Percentiles rank a stretch among this genome's conserved stretches.
phyloP scores from a whole-genome alignment of 2,797 vertebrate species.

The Rhinogobio ventralis region DNA sequence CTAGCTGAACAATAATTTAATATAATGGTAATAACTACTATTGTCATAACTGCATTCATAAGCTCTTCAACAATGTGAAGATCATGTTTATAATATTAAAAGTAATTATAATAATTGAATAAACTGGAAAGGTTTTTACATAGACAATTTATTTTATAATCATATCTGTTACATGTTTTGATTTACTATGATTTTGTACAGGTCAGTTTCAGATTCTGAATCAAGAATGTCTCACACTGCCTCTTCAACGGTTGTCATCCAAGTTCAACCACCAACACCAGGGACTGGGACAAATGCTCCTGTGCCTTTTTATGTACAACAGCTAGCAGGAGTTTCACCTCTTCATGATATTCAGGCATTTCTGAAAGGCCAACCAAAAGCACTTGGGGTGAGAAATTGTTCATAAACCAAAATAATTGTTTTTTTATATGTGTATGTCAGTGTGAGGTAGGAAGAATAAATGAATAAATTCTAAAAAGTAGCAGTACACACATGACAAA shows the following conservation, averaged over 20 bases:
- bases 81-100: too few species aligned
- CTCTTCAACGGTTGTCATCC: background rate
- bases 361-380: conserved; percentile 31
- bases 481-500: too few species aligned
- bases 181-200: background rate
- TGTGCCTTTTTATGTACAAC: background rate
- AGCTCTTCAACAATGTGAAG: background rate
- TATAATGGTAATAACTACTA: background rate
- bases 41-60: background rate
- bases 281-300: background rate
- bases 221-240: background rate
- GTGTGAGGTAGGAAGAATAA: too few species aligned
- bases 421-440: too few species aligned
- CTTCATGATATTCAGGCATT: background rate
- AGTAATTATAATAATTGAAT: background rate
- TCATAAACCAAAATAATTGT: too few species aligned
- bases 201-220: background rate
- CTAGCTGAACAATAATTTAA: background rate
- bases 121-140: background rate
- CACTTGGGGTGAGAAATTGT: background rate
- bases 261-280: background rate
- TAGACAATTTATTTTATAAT: background rate
- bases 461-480: too few species aligned
- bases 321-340: background rate
- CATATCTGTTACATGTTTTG: too few species aligned